phyloP scores from a whole-genome alignment of 2,888 invertebrate species.

The Drosophila imparisetae region DNA sequence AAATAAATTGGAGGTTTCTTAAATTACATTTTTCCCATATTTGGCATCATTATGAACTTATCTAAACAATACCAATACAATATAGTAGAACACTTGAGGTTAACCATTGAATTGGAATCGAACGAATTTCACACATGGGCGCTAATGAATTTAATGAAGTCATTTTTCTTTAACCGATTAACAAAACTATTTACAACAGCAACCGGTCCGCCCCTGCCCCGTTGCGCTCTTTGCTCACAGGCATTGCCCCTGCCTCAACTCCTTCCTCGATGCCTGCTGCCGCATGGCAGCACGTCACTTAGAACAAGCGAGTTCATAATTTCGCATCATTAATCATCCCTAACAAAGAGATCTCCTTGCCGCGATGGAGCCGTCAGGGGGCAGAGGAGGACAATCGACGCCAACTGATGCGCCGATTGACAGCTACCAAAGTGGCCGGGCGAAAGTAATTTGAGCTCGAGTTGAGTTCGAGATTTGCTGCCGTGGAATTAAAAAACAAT shows the following conservation, averaged over 20 bases:
- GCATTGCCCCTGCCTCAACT: slow-evolving; percentile 6
- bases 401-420: slow-evolving; percentile 54
- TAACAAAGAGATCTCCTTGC: slow-evolving; percentile 59
- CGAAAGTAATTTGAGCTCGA: slow-evolving; percentile 69
- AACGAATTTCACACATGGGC: slow-evolving; percentile 82
- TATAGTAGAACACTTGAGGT: slow-evolving; percentile 8
- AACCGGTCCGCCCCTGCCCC: slow-evolving; percentile 5
- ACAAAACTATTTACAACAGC: slow-evolving; percentile 70
- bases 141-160: slow-evolving; percentile 83
- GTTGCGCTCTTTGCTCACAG: slow-evolving; percentile 8
- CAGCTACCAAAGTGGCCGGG: slow-evolving; percentile 64
- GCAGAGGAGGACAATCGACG: slow-evolving; percentile 28
- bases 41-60: not conserved
- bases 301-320: slow-evolving; percentile 82
- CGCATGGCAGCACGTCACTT: slow-evolving; percentile 54
- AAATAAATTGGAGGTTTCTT: not conserved
- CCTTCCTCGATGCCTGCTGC: slow-evolving; percentile 16
- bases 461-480: slow-evolving; percentile 47
- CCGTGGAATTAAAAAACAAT: slow-evolving; percentile 74
- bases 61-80: slow-evolving; percentile 3
- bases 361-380: slow-evolving; percentile 10
- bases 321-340: slow-evolving; percentile 81
- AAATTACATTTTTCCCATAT: not conserved
- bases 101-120: slow-evolving; percentile 64
- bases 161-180: slow-evolving; percentile 82